Conservation (phyloP, 1,140 invertebrate species). For the Drosophila melanogaster region DNA sequence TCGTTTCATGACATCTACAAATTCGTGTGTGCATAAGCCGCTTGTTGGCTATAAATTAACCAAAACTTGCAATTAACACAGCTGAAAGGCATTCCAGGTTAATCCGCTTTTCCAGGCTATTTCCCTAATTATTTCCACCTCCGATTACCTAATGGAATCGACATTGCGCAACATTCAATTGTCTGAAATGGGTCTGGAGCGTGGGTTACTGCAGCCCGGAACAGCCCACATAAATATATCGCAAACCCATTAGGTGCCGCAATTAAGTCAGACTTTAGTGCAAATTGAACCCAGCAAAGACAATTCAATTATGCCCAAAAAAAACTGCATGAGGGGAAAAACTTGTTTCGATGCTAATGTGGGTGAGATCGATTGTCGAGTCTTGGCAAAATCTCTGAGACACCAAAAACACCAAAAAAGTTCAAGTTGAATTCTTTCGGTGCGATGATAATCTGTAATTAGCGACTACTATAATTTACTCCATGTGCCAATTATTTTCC, state of each 20-base stretch:
- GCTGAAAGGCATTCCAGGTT: neutral
- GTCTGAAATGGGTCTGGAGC: slow-evolving; percentile 2
- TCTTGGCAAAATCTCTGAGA: slow-evolving; percentile 18
- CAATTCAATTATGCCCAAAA: slow-evolving; percentile 53
- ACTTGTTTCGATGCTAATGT: slow-evolving; percentile 27
- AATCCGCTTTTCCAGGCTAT: slow-evolving; percentile 1
- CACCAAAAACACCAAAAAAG: slow-evolving; percentile 16
- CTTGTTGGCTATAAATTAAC: too few species aligned
- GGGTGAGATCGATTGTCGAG: slow-evolving; percentile 20
- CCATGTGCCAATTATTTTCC: slow-evolving; percentile 41
- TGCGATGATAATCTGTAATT: slow-evolving; percentile 64
- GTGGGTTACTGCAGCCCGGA: slow-evolving; percentile 25
- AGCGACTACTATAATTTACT: slow-evolving; percentile 58
- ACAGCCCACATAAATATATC: slow-evolving; percentile 31
- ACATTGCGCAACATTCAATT: slow-evolving; percentile 35
- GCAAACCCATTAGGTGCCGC: slow-evolving; percentile 49
- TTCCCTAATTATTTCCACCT: slow-evolving; percentile 31
- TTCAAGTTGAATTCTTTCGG: slow-evolving; percentile 63
- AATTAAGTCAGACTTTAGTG: slow-evolving; percentile 53
- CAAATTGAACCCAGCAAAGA: slow-evolving; percentile 41
- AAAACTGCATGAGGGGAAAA: slow-evolving; percentile 1
- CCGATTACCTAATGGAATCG: slow-evolving; percentile 38
- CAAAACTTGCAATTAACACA: neutral
- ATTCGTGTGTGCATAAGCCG: too few species aligned
- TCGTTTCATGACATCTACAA: too few species aligned